These are phyloP conservation scores for Drosophila lacteicornis DNA, from an alignment of 1,140 invertebrate species.

Conservation along the genomic window DNA sequence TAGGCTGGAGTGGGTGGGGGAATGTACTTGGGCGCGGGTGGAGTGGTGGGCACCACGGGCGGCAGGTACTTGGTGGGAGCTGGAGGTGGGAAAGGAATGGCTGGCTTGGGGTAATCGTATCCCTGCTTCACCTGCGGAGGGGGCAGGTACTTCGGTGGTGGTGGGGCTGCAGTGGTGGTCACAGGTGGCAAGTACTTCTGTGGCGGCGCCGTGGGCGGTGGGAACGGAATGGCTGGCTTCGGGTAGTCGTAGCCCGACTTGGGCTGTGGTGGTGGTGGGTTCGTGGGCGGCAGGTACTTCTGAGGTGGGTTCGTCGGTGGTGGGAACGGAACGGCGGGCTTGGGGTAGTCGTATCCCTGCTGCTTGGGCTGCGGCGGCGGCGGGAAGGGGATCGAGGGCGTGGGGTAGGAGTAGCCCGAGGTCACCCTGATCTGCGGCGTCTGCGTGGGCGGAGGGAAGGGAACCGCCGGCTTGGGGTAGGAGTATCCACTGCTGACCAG, in stretches of 20 bases:
- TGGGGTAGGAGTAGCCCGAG: slow-evolving; percentile 60
- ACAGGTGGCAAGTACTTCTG: slow-evolving; percentile 56
- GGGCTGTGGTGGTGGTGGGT: slow-evolving; percentile 38
- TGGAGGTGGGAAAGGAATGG: slow-evolving; percentile 60
- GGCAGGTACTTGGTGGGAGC: slow-evolving; percentile 64
- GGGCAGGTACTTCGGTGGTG: slow-evolving; percentile 32
- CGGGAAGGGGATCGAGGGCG: slow-evolving; percentile 62
- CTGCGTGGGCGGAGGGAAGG: slow-evolving; percentile 41
- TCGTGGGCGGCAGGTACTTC: slow-evolving; percentile 25
- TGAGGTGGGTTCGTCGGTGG: slow-evolving; percentile 37
- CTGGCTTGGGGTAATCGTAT: slow-evolving; percentile 64
- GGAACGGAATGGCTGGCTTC: slow-evolving; percentile 61
- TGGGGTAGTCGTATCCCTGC: slow-evolving; percentile 49
- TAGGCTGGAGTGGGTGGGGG: slow-evolving; percentile 56
- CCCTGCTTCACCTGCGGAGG: slow-evolving; percentile 42
- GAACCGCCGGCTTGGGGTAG: slow-evolving; percentile 70
- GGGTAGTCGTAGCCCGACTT: slow-evolving; percentile 60
- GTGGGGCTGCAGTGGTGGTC: slow-evolving; percentile 11
- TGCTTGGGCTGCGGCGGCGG: slow-evolving; percentile 37
- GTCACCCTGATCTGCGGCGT: too few species aligned
- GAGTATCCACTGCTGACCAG: slow-evolving; percentile 54
- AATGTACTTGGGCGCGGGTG: slow-evolving; percentile 54
- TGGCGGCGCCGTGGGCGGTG: slow-evolving; percentile 46
- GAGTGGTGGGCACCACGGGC: slow-evolving; percentile 36
- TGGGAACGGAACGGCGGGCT: slow-evolving; percentile 58